Percentiles rank a stretch among this genome's conserved stretches.
Evolutionary conservation across 2,113 vertebrate species (phyloP).

Genomic region (Catharus minimus): DNA sequence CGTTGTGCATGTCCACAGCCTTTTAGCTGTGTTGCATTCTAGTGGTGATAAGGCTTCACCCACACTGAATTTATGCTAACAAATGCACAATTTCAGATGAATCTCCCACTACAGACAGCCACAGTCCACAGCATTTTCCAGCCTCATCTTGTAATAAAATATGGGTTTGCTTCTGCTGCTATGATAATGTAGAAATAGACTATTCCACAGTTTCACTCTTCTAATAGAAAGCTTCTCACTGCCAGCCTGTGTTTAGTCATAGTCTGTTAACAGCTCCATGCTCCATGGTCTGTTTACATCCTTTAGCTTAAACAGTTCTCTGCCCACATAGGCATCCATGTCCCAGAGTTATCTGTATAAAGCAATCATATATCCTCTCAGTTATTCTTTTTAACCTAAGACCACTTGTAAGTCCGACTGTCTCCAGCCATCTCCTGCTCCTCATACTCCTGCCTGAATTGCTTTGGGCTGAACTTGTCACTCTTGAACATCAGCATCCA

Average conservation of each 20-base stretch:
- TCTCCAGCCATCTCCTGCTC: background rate
- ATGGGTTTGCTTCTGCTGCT: rapidly evolving
- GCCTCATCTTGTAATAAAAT: background rate
- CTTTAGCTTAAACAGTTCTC: background rate
- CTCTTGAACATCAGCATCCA: background rate
- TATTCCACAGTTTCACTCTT: background rate
- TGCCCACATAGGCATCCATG: background rate
- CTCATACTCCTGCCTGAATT: background rate
- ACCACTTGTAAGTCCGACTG: rapidly evolving
- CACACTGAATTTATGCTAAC: background rate
- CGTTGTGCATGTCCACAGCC: background rate
- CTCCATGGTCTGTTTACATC: background rate
- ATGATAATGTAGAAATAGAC: background rate
- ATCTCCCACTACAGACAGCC: background rate
- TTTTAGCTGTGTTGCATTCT: background rate
- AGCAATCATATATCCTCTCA: background rate
- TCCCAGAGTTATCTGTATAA: background rate
- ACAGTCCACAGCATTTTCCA: background rate
- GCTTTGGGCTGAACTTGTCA: background rate
- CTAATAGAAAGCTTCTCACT: background rate
- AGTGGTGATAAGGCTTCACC: background rate
- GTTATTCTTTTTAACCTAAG: background rate
- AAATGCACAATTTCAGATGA: background rate
- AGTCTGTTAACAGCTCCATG: background rate
- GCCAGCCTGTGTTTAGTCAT: background rate